Conservation (phyloP, 2,113 vertebrate genomes). For the Callospermophilus lateralis region DNA sequence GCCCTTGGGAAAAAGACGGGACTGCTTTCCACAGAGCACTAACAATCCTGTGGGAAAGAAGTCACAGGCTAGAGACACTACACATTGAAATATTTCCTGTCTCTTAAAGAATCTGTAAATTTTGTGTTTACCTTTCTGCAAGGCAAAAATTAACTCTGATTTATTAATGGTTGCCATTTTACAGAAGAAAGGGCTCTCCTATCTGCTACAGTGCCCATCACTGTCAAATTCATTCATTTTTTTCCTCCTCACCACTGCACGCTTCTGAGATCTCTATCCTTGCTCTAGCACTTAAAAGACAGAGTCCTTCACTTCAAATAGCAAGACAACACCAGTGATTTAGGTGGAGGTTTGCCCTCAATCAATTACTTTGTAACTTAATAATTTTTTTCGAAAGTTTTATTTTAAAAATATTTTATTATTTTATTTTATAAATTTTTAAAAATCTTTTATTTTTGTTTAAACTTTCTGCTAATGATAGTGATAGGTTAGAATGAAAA, state of each 20-base stretch:
- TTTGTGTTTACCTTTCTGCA: background rate
- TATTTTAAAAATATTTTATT: no score
- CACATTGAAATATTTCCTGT: background rate
- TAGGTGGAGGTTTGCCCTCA: constrained; percentile 12
- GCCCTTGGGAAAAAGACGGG: background rate
- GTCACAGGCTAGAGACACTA: background rate
- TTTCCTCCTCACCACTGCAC: background rate
- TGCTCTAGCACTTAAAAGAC: background rate
- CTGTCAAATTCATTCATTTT: background rate
- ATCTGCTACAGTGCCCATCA: background rate
- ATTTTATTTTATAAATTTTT: no score
- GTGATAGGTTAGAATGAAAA: background rate
- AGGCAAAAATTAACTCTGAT: background rate
- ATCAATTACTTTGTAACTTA: constrained; percentile 23
- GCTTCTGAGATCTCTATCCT: background rate
- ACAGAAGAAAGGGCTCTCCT: background rate
- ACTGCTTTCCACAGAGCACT: background rate
- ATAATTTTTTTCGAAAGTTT: no score
- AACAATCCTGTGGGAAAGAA: background rate
- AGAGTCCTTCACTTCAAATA: background rate
- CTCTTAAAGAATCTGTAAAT: background rate
- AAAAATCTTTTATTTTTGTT: constrained; percentile 5
- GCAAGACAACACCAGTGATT: background rate
- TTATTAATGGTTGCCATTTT: background rate
- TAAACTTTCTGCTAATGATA: background rate